Conservation (phyloP, 2,797 vertebrate species). For the Peromyscus aztecus region DNA sequence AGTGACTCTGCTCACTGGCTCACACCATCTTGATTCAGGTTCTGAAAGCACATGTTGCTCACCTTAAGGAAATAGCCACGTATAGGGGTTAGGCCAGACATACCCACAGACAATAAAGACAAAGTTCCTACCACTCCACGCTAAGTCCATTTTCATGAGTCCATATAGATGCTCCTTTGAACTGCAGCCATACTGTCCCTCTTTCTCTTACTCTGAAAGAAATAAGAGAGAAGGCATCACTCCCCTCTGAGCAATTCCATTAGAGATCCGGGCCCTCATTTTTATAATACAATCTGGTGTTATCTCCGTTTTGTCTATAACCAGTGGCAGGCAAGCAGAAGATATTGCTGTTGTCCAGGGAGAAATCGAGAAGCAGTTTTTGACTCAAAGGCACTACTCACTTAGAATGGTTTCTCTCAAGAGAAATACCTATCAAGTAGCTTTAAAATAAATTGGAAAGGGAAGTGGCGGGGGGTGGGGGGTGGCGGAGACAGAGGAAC, state of each 20-base stretch:
- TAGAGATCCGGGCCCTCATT: not conserved
- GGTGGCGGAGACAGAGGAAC: not conserved
- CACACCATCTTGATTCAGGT: not conserved
- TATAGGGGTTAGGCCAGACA: not conserved
- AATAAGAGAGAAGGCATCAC: not conserved
- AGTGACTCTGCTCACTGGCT: too few species aligned
- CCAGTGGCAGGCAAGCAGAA: not conserved
- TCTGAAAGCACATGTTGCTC: not conserved
- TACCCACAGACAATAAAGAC: not conserved
- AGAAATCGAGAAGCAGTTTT: slow-evolving; percentile 52
- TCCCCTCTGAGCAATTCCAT: slow-evolving; percentile 25
- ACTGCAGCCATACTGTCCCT: not conserved
- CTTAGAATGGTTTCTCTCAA: slow-evolving; percentile 35
- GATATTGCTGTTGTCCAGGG: not conserved
- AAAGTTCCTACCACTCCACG: not conserved
- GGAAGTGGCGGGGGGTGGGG: not conserved
- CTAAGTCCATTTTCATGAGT: not conserved
- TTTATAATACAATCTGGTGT: not conserved
- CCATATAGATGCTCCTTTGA: not conserved
- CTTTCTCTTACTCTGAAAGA: not conserved
- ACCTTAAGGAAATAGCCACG: not conserved
- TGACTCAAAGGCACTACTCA: slow-evolving; percentile 47
- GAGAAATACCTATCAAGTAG: slow-evolving; percentile 70
- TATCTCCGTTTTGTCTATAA: slow-evolving; percentile 30
- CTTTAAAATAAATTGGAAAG: slow-evolving; percentile 75